Evolutionary conservation across 2,888 invertebrate genomes (phyloP).

Genomic region (Hemaris fuciformis): DNA sequence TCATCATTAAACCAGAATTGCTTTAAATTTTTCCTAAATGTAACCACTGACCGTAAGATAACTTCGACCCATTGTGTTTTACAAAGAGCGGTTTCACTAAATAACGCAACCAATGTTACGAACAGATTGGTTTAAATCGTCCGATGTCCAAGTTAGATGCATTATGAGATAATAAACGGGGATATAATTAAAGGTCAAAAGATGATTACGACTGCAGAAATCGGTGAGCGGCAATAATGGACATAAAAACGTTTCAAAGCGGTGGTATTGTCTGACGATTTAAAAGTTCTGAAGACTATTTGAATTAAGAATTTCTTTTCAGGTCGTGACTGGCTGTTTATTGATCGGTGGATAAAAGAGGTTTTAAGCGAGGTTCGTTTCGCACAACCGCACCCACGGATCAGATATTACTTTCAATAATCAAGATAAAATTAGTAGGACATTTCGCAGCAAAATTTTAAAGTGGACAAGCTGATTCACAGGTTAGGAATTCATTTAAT

Average conservation of each 20-base stretch:
- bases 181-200: constrained; percentile 40
- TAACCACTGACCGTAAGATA: not conserved
- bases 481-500: not conserved
- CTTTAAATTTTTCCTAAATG: not conserved
- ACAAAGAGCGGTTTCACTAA: constrained; percentile 9
- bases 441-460: constrained; percentile 4
- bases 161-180: constrained; percentile 37
- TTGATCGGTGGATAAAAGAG: not conserved
- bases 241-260: not conserved
- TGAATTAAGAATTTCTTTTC: not conserved
- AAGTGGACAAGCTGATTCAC: not conserved
- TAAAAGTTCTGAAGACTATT: not conserved
- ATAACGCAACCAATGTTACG: constrained; percentile 19
- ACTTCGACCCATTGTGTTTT: constrained; percentile 7
- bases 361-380: not conserved
- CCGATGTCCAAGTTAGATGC: constrained; percentile 42
- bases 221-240: not conserved
- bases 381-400: not conserved
- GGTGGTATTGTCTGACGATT: not conserved
- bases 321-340: not conserved
- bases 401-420: not conserved
- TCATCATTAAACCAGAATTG: not conserved
- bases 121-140: constrained; percentile 30
- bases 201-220: constrained; percentile 12
- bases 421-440: constrained; percentile 17